Base-by-base conservation (phyloP, 2,888 invertebrate genomes). In the Cryptops parisi region DNA sequence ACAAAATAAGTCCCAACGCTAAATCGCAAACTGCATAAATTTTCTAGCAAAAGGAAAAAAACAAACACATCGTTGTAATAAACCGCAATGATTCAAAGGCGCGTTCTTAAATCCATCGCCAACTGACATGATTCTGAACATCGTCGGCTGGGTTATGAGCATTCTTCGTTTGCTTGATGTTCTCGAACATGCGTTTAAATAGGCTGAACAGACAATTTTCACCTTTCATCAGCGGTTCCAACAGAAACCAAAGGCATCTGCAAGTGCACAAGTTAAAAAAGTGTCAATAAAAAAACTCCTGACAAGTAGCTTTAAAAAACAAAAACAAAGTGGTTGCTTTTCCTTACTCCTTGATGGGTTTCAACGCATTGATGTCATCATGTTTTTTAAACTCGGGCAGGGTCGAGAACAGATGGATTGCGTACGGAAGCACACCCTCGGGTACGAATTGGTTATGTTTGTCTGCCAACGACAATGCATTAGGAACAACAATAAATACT, bases 11-110 rank as follows among this genome's bases (percentile, higher is more conserved):
- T 47, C 88, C 85, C 74, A 91, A 81, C 17, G 93, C 87, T 59
- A 97, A 75, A 75, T 97, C 97, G 75, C 94, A 94, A 52, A 90
- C 80, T 25, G 94, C 87, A 85, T 94, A 97, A 67, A 97, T 72
- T 84, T 91, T 94, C 90, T 94, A 70, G 0, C 70, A 61, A 58
- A 26, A 38, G 50, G 48, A 54, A 56, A 52, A 58, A 50, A 24
- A 41, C 44, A 21, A 55, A 17, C 19, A 5, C 46, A 24, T 3
- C 17, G n/a, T 47, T 26, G 4, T 46, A 23, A 25, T 6, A 6
- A 41, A 12, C 21, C 6, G 21, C 5, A 22, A 46, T 17, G n/a
- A 53, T 24, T 33, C 6, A 23, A 21, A 39, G 26, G 25, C 12
- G 17, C 27, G 15, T 51, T 19, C 46, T 5, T 9, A 23, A 50